Evolutionary conservation across 1,140 invertebrate genomes (phyloP).

Genomic region (Nephotettix cincticeps): DNA sequence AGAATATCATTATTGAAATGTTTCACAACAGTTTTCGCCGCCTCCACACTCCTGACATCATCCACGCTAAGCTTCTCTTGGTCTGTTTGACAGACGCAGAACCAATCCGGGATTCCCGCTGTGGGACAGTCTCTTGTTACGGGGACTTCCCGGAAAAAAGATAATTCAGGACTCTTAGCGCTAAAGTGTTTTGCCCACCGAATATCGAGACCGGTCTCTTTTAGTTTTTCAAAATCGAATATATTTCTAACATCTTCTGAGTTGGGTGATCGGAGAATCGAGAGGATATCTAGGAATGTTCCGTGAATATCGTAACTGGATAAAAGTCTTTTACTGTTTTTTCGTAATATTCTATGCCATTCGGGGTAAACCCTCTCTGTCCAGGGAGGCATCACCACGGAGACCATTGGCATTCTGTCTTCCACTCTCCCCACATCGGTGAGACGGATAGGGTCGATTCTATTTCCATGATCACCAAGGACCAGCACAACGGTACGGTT

Average conservation of each 20-base stretch:
- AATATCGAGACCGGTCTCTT: conserved; percentile 47
- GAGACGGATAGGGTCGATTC: conserved; percentile 53
- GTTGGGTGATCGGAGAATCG: conserved; percentile 13
- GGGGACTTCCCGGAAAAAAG: conserved; percentile 43
- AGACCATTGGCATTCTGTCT: conserved; percentile 58
- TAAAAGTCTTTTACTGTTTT: conserved; percentile 49
- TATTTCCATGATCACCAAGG: conserved; percentile 55
- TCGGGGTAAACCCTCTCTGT: conserved; percentile 47
- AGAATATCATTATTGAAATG: conserved; percentile 62
- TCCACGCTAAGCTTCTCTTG: conserved; percentile 31
- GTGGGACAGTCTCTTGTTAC: conserved; percentile 48
- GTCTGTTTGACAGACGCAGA: conserved; percentile 51
- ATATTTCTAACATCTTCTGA: neutral
- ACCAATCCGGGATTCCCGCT: conserved; percentile 52
- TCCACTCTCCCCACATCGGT: conserved; percentile 57
- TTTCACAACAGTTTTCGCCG: conserved; percentile 56
- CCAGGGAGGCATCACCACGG: conserved; percentile 52
- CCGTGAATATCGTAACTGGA: conserved; percentile 51
- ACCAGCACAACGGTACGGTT: conserved; percentile 54
- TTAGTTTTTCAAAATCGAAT: conserved; percentile 47
- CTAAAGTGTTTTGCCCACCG: conserved; percentile 32
- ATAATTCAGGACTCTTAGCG: conserved; percentile 31
- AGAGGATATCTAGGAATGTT: conserved; percentile 36
- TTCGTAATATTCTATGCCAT: conserved; percentile 44
- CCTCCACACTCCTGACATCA: conserved; percentile 39